phyloP scores from a whole-genome alignment of 1,140 invertebrate genomes.

The Pomacea maculata region DNA sequence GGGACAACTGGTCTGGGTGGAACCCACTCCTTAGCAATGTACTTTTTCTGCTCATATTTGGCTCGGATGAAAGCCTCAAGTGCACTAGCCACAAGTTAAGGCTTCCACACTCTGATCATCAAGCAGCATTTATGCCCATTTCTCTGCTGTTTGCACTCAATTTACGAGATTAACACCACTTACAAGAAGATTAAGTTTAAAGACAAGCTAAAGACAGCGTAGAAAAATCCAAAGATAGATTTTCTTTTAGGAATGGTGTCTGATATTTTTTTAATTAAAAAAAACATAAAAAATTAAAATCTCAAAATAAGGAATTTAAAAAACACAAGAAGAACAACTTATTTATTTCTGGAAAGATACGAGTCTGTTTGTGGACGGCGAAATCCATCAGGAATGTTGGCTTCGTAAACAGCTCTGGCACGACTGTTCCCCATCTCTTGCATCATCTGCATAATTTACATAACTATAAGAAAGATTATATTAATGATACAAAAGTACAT shows the following conservation, averaged over 20 bases:
- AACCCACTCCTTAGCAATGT: conserved; percentile 96
- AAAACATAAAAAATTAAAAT: not conserved
- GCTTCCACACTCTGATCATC: conserved; percentile 4
- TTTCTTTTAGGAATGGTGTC: no score
- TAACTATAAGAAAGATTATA: not conserved
- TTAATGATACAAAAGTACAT: no score
- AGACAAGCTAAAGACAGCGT: no score
- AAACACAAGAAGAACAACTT: not conserved
- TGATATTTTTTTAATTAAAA: not conserved
- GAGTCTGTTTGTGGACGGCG: conserved; percentile 93
- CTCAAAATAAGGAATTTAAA: not conserved
- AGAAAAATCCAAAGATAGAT: no score
- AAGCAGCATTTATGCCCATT: conserved; percentile 15
- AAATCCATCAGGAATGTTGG: conserved; percentile 94
- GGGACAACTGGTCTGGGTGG: conserved; percentile 81
- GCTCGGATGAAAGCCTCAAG: conserved; percentile 94
- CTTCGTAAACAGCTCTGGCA: conserved; percentile 96
- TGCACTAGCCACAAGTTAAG: conserved; percentile 65
- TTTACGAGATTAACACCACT: not conserved
- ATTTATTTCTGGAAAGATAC: conserved; percentile 43
- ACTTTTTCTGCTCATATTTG: conserved; percentile 99
- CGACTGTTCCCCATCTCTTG: conserved; percentile 99
- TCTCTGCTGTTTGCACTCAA: not conserved
- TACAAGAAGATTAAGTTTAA: not conserved
- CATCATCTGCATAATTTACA: conserved; percentile 73